Conservation (phyloP, 1,140 invertebrate genomes). For the Drosophila tristis region DNA sequence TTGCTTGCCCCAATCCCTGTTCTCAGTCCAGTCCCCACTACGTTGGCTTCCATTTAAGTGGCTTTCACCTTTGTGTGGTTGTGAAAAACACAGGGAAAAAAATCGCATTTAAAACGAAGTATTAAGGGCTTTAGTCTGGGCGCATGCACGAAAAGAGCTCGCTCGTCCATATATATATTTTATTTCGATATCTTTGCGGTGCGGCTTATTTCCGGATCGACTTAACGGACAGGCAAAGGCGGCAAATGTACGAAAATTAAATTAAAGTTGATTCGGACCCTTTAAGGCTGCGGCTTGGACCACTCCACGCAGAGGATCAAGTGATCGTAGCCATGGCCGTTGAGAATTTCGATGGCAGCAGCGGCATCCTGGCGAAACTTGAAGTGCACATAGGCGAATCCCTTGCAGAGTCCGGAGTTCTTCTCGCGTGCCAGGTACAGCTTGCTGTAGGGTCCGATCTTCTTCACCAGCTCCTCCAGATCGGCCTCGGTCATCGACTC, state of each 20-base stretch:
- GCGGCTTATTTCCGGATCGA: constrained; percentile 18
- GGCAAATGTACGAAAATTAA: not conserved
- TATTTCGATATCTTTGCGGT: constrained; percentile 30
- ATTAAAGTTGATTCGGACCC: no score
- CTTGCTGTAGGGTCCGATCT: constrained; percentile 86
- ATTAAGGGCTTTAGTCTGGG: constrained; percentile 45
- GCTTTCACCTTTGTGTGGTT: constrained; percentile 52
- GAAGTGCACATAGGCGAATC: constrained; percentile 99
- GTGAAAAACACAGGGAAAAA: constrained; percentile 36
- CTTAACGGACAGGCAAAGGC: constrained; percentile 2
- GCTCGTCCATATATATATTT: constrained; percentile 11
- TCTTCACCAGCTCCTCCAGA: constrained; percentile 96
- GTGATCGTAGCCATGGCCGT: constrained; percentile 99
- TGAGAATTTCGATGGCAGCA: constrained; percentile 94
- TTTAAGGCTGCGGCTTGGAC: constrained; percentile 92
- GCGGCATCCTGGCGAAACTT: constrained; percentile 95
- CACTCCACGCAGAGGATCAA: constrained; percentile 99
- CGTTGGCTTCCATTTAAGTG: constrained; percentile 61
- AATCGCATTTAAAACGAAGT: constrained; percentile 57
- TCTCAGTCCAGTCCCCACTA: constrained; percentile 1
- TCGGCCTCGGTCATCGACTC: constrained; percentile 98
- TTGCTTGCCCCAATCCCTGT: constrained; percentile 6
- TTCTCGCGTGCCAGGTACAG: constrained; percentile 95
- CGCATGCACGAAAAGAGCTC: constrained; percentile 1
- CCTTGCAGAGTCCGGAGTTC: constrained; percentile 91